These are phyloP conservation scores for Escarpia spicata DNA, from an alignment of 2,888 invertebrate genomes.

Conservation along the genomic window DNA sequence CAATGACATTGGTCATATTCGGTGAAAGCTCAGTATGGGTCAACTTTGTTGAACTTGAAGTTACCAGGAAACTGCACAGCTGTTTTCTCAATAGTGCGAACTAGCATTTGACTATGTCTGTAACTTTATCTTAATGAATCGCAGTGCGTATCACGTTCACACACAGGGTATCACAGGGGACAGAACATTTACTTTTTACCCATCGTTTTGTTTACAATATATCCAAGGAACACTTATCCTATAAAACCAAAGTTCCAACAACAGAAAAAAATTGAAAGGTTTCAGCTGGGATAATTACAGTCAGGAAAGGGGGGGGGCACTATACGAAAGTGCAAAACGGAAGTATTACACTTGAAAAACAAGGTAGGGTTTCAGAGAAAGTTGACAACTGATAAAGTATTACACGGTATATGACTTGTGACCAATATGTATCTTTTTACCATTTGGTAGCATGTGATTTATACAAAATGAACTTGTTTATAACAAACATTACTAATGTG, in stretches of 20 bases:
- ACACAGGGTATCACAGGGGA: too few relatives aligned
- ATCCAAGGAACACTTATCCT: background rate
- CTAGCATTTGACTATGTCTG: background rate
- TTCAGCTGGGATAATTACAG: background rate
- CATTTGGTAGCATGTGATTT: too few relatives aligned
- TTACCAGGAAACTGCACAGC: background rate
- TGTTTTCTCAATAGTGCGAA: background rate
- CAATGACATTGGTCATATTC: background rate
- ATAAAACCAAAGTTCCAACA: background rate
- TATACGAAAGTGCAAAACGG: background rate
- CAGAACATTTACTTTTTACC: too few relatives aligned
- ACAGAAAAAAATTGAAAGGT: background rate
- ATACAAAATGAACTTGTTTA: too few relatives aligned
- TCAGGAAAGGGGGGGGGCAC: background rate
- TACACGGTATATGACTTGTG: background rate
- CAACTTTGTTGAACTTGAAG: background rate
- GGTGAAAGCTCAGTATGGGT: background rate
- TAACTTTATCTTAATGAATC: background rate
- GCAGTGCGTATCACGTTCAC: background rate
- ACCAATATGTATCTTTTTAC: background rate
- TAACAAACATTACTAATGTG: too few relatives aligned
- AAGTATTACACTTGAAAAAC: background rate
- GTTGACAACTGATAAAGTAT: background rate
- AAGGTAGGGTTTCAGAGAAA: background rate
- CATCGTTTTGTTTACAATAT: background rate